Conservation (phyloP, 2,797 vertebrate species). For the Enteromius argenteus region DNA sequence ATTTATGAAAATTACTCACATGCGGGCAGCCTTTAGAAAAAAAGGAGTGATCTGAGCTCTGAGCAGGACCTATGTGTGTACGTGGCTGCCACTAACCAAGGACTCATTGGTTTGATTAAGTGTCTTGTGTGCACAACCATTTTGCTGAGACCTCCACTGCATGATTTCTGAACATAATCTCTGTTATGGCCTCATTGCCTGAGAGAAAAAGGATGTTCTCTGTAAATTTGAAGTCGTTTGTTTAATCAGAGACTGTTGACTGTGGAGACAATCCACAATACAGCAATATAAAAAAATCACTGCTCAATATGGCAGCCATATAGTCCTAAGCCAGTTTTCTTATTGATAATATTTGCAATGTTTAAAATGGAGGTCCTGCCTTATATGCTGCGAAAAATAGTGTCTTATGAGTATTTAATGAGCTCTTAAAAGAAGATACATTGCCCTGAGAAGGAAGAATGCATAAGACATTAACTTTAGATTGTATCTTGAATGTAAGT, state of each 20-base stretch:
- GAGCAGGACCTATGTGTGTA: background rate
- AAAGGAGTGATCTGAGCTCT: background rate
- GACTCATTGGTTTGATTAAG: constrained; percentile 32
- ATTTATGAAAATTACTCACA: constrained; percentile 39
- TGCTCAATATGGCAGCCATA: background rate
- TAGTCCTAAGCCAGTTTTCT: background rate
- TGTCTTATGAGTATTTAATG: background rate
- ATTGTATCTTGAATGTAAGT: background rate
- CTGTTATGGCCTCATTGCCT: background rate
- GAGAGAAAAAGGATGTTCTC: background rate
- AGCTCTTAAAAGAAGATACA: background rate
- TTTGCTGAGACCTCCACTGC: constrained; percentile 1
- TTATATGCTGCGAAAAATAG: background rate
- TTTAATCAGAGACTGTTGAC: constrained; percentile 7
- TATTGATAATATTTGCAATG: background rate
- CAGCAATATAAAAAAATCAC: background rate
- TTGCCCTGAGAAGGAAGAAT: background rate
- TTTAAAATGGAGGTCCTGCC: background rate
- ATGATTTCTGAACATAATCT: background rate
- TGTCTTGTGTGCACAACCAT: background rate
- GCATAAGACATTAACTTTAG: background rate
- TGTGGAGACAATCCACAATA: background rate
- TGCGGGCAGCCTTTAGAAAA: constrained; percentile 4
- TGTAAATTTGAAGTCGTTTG: background rate
- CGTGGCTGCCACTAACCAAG: constrained; percentile 22